phyloP scores from a whole-genome alignment of 2,797 vertebrate species.

The Apogon talboti region DNA sequence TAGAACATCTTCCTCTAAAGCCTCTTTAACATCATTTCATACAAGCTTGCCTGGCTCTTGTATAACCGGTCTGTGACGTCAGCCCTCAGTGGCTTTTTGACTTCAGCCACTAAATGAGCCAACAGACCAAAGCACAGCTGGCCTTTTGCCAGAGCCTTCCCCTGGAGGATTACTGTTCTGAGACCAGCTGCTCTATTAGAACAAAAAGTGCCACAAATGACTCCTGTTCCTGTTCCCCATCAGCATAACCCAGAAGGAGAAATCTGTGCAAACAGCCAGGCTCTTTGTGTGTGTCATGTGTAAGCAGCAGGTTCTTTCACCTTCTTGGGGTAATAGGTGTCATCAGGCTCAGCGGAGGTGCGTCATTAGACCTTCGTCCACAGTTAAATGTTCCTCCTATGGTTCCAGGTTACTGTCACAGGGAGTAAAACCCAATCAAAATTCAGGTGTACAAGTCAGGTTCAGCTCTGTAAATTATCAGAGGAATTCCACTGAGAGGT shows the following conservation, averaged over 20 bases:
- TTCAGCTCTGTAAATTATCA: not conserved
- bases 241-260: constrained; percentile 13
- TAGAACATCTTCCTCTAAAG: constrained; percentile 6
- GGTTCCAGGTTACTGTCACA: too few relatives aligned
- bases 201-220: constrained; percentile 42
- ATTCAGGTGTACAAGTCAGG: not conserved
- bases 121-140: constrained; percentile 49
- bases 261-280: not conserved
- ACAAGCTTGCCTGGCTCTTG: constrained; percentile 18
- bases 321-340: constrained; percentile 6
- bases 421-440: too few relatives aligned
- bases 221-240: constrained; percentile 15
- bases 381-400: not conserved
- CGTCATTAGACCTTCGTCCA: constrained; percentile 6
- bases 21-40: constrained; percentile 3
- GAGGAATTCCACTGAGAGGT: constrained; percentile 1
- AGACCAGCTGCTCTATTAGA: constrained; percentile 63
- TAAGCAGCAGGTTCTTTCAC: not conserved
- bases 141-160: constrained; percentile 22
- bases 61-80: constrained; percentile 35
- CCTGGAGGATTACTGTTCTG: constrained; percentile 59
- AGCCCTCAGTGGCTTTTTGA: constrained; percentile 37
- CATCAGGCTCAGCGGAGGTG: not conserved
- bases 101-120: constrained; percentile 39
- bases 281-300: not conserved